A percentile compares a stretch with the other conserved stretches of the same genome.
Conservation (phyloP, 2,797 vertebrate species). For the Pseudotriccus pelzelni region DNA sequence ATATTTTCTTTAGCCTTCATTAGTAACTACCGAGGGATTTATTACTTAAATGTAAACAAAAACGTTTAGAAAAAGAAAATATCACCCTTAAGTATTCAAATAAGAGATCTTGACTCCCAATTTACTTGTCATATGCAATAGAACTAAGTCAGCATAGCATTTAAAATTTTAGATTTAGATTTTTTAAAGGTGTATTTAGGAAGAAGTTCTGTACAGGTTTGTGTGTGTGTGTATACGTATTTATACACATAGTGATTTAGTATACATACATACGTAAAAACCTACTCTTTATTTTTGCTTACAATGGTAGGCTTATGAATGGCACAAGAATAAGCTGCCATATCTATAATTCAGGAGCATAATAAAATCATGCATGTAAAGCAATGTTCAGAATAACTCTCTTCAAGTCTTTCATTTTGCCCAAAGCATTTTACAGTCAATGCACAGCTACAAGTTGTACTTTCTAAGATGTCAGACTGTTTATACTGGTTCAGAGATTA, state of each 20-base stretch:
- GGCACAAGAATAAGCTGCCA: neutral
- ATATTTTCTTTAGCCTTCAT: neutral
- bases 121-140: neutral
- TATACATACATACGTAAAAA: neutral
- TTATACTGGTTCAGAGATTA: conserved; percentile 35
- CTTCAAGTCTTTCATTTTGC: conserved; percentile 19
- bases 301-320: neutral
- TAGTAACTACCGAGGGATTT: neutral
- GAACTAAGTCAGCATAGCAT: neutral
- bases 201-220: neutral
- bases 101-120: neutral
- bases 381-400: conserved; percentile 12
- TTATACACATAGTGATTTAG: neutral
- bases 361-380: conserved; percentile 23
- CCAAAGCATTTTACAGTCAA: conserved; percentile 16
- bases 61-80: neutral
- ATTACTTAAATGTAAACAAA: neutral
- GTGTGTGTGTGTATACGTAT: neutral
- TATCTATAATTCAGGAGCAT: conserved; percentile 21
- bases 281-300: neutral
- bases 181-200: neutral
- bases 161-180: neutral
- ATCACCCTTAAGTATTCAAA: neutral
- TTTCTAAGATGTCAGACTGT: conserved; percentile 19
- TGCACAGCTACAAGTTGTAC: conserved; percentile 11